Evolutionary conservation across 2,888 invertebrate genomes (phyloP).

Genomic region (Willowsia nigromaculata): DNA sequence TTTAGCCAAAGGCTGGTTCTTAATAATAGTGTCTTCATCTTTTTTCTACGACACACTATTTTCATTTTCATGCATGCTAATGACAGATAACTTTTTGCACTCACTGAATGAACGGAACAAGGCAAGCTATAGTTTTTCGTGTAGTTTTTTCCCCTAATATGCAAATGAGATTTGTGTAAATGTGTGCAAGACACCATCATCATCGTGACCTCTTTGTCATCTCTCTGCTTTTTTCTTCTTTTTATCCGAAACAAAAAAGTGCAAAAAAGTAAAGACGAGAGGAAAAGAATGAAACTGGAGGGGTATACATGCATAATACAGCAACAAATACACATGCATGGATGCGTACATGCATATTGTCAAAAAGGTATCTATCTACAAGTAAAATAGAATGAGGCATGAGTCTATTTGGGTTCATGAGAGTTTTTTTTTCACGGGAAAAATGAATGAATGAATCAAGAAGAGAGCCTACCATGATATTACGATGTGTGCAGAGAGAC

Average conservation of each 20-base stretch:
- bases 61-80: background rate
- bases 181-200: background rate
- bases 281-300: background rate
- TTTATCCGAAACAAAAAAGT: background rate
- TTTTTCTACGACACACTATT: background rate
- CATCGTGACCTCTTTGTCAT: background rate
- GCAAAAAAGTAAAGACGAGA: background rate
- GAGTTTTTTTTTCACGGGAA: background rate
- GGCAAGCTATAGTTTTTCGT: background rate
- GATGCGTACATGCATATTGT: constrained; percentile 29
- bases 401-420: background rate
- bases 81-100: background rate
- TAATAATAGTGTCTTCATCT: background rate
- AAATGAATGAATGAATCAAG: background rate
- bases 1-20: background rate
- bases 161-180: background rate
- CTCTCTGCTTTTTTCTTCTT: background rate
- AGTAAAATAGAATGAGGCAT: background rate
- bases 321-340: constrained; percentile 1
- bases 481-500: background rate
- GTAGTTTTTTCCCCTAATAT: background rate
- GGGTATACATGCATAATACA: too few relatives aligned
- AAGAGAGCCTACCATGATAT: background rate
- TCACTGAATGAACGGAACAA: background rate
- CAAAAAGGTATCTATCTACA: background rate